These are phyloP conservation scores for Empidonax alnorum DNA, from an alignment of 2,113 vertebrate species.

Conservation along the genomic window DNA sequence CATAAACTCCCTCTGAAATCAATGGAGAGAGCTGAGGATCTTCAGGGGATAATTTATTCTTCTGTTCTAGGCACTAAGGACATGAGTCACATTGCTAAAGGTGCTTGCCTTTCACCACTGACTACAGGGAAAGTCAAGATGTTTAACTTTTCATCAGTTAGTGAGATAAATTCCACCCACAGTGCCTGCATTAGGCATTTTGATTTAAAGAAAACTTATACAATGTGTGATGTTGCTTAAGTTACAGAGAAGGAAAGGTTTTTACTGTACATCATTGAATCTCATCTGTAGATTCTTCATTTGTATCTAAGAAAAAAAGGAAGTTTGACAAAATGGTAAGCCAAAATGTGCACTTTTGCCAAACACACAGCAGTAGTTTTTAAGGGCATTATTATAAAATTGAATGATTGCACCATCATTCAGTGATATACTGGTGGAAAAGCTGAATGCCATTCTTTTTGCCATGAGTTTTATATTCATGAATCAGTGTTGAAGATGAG, in stretches of 20 bases:
- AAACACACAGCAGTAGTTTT: background rate
- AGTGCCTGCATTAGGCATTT: background rate
- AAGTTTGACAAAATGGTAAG: background rate
- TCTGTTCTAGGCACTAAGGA: background rate
- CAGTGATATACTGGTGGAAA: background rate
- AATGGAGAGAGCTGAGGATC: background rate
- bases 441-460: background rate
- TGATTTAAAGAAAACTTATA: background rate
- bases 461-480: background rate
- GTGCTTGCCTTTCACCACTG: background rate
- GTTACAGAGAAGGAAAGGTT: background rate
- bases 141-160: background rate
- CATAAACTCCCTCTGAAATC: background rate
- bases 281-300: background rate
- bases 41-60: background rate
- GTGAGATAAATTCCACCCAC: conserved; percentile 3
- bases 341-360: background rate
- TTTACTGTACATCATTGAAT: background rate
- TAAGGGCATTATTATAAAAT: background rate
- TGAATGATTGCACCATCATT: background rate
- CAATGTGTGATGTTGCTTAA: background rate
- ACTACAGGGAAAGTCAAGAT: background rate
- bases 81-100: conserved; percentile 44
- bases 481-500: background rate
- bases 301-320: background rate